A percentile compares a stretch with the other conserved stretches of the same genome.
These are phyloP conservation scores for Corbicula japonica DNA, from an alignment of 2,888 invertebrate species.

Conservation along the genomic window DNA sequence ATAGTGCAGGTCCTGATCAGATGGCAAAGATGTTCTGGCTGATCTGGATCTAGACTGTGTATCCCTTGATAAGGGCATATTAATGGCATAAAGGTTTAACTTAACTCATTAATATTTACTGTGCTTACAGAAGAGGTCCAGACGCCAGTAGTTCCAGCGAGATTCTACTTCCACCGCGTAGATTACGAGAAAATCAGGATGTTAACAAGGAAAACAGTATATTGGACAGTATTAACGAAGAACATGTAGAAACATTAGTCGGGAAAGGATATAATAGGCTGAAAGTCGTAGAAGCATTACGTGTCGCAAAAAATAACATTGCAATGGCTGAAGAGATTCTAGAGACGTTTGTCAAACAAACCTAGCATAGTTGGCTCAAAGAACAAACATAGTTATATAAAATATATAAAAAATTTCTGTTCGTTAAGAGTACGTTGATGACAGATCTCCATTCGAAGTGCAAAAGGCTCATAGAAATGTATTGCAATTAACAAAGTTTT, in stretches of 20 bases:
- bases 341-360: constrained; percentile 92
- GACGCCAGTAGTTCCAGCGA: constrained; percentile 55
- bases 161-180: constrained; percentile 75
- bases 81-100: no score
- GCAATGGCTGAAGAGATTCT: constrained; percentile 98
- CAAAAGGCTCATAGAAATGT: neutral
- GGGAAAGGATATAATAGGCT: constrained; percentile 96
- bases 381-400: constrained; percentile 4
- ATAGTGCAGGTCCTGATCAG: no score
- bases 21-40: no score
- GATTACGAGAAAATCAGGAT: constrained; percentile 82
- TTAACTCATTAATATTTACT: neutral
- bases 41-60: no score
- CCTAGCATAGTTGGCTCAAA: constrained; percentile 47
- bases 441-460: neutral
- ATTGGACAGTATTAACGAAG: constrained; percentile 80
- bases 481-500: constrained; percentile 4
- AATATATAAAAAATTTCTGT: neutral
- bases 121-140: constrained; percentile 6
- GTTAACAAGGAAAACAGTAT: constrained; percentile 83
- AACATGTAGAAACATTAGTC: constrained; percentile 93
- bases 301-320: constrained; percentile 96
- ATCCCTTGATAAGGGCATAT: no score
- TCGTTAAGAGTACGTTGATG: neutral
- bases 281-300: constrained; percentile 95